Percentiles rank a stretch among this genome's conserved stretches.
These are phyloP conservation scores for Ophiodon elongatus DNA, from an alignment of 2,113 vertebrate genomes.

Conservation along the genomic window DNA sequence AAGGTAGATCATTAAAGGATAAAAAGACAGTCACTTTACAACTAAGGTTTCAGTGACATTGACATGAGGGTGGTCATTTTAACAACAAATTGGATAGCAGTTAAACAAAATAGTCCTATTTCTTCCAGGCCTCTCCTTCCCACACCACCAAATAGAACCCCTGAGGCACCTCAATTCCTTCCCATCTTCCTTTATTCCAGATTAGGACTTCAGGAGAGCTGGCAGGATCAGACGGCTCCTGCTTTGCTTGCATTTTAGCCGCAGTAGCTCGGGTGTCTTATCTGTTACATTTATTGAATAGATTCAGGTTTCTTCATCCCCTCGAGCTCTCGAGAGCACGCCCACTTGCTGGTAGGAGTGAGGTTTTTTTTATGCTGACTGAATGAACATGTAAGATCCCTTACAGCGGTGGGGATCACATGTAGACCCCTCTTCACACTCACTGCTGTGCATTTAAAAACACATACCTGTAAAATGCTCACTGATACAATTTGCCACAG, in stretches of 20 bases:
- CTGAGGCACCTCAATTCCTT: constrained; percentile 43
- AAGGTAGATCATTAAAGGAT: constrained; percentile 4
- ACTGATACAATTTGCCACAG: constrained; percentile 47
- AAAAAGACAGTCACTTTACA: constrained; percentile 15
- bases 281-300: constrained; percentile 80
- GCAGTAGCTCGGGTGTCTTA: constrained; percentile 65
- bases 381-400: constrained; percentile 70
- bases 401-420: constrained; percentile 56
- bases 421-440: constrained; percentile 37
- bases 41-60: constrained; percentile 17
- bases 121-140: constrained; percentile 40
- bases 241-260: constrained; percentile 80
- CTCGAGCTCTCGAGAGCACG: constrained; percentile 52
- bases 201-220: constrained; percentile 78
- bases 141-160: constrained; percentile 11
- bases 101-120: constrained; percentile 50
- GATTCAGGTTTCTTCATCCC: constrained; percentile 72
- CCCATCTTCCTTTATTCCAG: constrained; percentile 64
- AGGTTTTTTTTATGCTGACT: constrained; percentile 77
- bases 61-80: constrained; percentile 38
- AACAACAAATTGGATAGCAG: constrained; percentile 33
- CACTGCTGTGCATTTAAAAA: constrained; percentile 47
- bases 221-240: constrained; percentile 72
- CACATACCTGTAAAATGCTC: constrained; percentile 45
- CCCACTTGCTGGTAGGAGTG: constrained; percentile 54